phyloP scores from a whole-genome alignment of 2,888 invertebrate genomes.

The Podotricha telesiphe region DNA sequence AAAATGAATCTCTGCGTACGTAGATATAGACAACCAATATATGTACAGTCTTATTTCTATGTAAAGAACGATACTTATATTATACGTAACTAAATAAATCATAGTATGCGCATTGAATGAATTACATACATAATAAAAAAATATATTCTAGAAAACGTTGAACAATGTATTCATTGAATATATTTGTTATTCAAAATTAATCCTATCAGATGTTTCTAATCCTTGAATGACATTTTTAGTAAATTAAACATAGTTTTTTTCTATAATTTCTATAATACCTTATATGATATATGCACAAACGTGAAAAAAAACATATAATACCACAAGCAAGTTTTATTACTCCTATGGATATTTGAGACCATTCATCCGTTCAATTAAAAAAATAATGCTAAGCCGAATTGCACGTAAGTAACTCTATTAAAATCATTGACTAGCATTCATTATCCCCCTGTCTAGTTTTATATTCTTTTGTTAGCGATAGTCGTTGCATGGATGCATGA shows the following conservation, averaged over 20 bases:
- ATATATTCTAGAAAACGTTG: too few species aligned
- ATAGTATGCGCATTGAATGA: too few species aligned
- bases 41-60: neutral
- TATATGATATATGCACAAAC: neutral
- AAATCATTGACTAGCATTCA: conserved; percentile 81
- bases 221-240: neutral
- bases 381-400: conserved; percentile 67
- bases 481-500: conserved; percentile 80
- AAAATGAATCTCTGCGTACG: conserved; percentile 17
- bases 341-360: conserved; percentile 46
- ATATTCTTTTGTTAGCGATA: conserved; percentile 77
- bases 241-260: neutral
- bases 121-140: too few species aligned
- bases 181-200: neutral
- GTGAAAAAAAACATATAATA: neutral
- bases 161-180: too few species aligned
- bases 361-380: conserved; percentile 59
- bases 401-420: conserved; percentile 80
- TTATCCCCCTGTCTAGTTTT: conserved; percentile 82
- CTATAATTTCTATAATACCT: neutral
- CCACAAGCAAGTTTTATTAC: conserved; percentile 13
- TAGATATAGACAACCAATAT: conserved; percentile 4
- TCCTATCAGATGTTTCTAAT: neutral
- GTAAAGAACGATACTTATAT: neutral
- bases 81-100: too few species aligned